Conservation (phyloP, 1,140 invertebrate genomes). For the Solen grandis region DNA sequence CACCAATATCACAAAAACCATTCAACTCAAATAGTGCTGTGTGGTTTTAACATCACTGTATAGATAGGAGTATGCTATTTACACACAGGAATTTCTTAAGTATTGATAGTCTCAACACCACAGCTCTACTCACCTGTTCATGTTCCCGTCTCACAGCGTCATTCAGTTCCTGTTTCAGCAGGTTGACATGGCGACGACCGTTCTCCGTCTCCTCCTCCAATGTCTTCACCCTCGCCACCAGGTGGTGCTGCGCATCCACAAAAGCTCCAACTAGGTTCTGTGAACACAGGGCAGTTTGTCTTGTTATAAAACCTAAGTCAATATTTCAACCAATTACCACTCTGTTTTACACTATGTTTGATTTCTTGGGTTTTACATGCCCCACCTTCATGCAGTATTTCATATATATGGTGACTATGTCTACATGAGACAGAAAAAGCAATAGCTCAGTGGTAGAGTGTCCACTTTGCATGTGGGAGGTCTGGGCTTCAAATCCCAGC, state of each 20-base stretch:
- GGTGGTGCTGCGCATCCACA: constrained; percentile 74
- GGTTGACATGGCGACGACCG: constrained; percentile 69
- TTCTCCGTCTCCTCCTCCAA: constrained; percentile 74
- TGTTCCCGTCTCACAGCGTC: constrained; percentile 75
- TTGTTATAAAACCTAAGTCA: constrained; percentile 26
- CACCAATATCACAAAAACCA: no score
- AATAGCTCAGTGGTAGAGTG: no score
- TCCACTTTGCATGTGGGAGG: no score
- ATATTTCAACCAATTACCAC: background rate
- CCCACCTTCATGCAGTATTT: background rate
- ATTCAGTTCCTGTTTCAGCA: constrained; percentile 74
- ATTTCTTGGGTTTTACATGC: background rate
- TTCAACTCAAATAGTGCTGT: no score
- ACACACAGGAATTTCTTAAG: no score
- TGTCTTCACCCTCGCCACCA: constrained; percentile 62
- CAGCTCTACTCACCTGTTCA: constrained; percentile 71
- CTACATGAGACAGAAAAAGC: no score
- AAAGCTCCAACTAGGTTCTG: constrained; percentile 77
- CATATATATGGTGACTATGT: background rate
- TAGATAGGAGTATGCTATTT: no score
- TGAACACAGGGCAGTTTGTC: constrained; percentile 33
- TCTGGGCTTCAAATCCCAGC: no score
- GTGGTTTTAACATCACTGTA: no score
- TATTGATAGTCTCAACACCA: no score
- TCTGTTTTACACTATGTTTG: background rate